phyloP scores from a whole-genome alignment of 2,888 invertebrate species.

The Rhingia campestris region DNA sequence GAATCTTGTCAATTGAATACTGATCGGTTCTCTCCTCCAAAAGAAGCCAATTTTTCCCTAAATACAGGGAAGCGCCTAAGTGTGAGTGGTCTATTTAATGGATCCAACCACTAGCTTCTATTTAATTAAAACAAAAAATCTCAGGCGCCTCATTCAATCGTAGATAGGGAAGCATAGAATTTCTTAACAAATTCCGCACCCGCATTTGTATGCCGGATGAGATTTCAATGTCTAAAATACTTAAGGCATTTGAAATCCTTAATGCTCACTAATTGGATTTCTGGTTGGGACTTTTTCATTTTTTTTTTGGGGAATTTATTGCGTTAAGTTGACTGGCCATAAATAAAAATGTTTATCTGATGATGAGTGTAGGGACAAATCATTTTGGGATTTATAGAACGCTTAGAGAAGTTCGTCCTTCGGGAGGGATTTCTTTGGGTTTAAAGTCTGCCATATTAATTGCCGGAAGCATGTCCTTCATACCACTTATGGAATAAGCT shows the following conservation, averaged over 20 bases:
- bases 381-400: neutral
- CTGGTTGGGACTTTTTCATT: conserved; percentile 25
- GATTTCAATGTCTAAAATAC: neutral
- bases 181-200: neutral
- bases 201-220: neutral
- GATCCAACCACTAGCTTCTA: too few species aligned
- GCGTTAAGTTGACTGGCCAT: neutral
- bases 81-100: neutral
- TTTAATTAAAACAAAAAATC: neutral
- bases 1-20: conserved; percentile 9
- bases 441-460: conserved; percentile 7
- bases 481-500: conserved; percentile 8
- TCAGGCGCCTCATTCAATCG: neutral
- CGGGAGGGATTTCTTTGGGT: neutral
- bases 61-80: neutral
- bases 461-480: conserved; percentile 13
- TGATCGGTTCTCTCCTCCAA: neutral
- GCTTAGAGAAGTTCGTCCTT: neutral
- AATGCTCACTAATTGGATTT: conserved; percentile 56
- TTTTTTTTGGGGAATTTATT: conserved; percentile 13
- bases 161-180: neutral
- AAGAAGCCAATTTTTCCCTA: conserved; percentile 3
- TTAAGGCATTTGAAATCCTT: conserved; percentile 20
- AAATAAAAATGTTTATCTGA: neutral
- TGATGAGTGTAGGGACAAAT: neutral